These are phyloP conservation scores for Sciurus carolinensis DNA, from an alignment of 2,797 vertebrate species.

Conservation along the genomic window DNA sequence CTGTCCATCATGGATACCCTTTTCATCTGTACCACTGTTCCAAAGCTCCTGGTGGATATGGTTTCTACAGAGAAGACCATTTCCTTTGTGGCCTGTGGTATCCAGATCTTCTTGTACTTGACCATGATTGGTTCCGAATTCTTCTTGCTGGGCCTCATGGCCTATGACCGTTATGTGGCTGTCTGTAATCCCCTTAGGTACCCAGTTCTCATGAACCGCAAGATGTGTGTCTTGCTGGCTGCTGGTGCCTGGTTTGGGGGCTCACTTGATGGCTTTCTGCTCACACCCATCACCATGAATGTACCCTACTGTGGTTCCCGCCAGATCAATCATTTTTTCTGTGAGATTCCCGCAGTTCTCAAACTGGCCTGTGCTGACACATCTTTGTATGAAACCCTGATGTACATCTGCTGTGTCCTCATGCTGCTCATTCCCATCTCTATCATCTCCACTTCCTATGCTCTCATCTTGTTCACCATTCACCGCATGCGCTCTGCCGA, in stretches of 20 bases:
- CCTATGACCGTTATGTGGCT: slow-evolving; percentile 80
- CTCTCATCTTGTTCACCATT: slow-evolving; percentile 13
- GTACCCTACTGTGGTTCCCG: slow-evolving; percentile 35
- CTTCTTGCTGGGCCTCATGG: slow-evolving; percentile 80
- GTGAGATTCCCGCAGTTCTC: slow-evolving; percentile 48
- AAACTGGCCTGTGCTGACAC: slow-evolving; percentile 51
- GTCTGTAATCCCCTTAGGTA: slow-evolving; percentile 79
- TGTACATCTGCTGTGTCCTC: slow-evolving; percentile 55
- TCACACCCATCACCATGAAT: slow-evolving; percentile 60
- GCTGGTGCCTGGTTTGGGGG: slow-evolving; percentile 75
- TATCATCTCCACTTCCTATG: slow-evolving; percentile 49
- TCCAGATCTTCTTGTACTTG: slow-evolving; percentile 66
- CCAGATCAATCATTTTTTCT: slow-evolving; percentile 60
- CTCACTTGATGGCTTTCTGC: slow-evolving; percentile 66
- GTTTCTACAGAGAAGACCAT: slow-evolving; percentile 65
- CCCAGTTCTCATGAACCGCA: slow-evolving; percentile 71
- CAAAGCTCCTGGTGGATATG: slow-evolving; percentile 66
- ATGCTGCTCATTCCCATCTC: slow-evolving; percentile 65
- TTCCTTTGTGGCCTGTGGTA: slow-evolving; percentile 61
- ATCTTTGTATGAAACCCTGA: neutral
- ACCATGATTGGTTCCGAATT: slow-evolving; percentile 67
- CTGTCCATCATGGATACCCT: slow-evolving; percentile 78
- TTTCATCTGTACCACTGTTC: slow-evolving; percentile 76
- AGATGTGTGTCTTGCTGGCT: slow-evolving; percentile 64
- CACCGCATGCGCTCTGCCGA: neutral